These are phyloP conservation scores for Myiopsitta monachus DNA, from an alignment of 2,113 vertebrate genomes.

Conservation along the genomic window DNA sequence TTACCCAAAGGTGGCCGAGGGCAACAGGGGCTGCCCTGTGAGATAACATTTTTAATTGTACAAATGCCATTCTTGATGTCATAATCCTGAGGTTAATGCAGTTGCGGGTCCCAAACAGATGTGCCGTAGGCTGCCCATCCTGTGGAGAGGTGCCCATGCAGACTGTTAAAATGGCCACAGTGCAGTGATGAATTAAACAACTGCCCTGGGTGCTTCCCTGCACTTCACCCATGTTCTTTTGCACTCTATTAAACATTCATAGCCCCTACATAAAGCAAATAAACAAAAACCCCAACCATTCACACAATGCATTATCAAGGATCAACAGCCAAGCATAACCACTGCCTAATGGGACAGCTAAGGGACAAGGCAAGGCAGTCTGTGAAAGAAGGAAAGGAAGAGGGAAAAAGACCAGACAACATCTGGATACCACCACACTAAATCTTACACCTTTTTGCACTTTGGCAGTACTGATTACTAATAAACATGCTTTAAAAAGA, in stretches of 20 bases:
- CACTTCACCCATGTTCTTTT: not conserved
- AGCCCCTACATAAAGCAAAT: not conserved
- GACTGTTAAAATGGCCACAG: not conserved
- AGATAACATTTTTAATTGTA: constrained; percentile 68
- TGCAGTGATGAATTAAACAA: not conserved
- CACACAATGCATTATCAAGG: not conserved
- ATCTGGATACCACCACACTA: not conserved
- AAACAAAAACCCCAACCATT: not conserved
- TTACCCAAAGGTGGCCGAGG: constrained; percentile 34
- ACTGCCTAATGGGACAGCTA: not conserved
- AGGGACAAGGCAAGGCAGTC: not conserved
- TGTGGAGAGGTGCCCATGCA: not conserved
- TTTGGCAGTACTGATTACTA: not conserved
- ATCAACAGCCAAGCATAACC: not conserved
- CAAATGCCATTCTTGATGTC: constrained; percentile 65
- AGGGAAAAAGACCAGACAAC: not conserved
- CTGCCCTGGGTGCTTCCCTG: not conserved
- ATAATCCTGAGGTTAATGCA: constrained; percentile 49
- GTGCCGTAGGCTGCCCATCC: not conserved
- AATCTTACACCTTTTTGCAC: not conserved
- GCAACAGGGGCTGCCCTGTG: constrained; percentile 42
- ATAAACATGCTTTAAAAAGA: not conserved
- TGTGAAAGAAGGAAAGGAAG: not conserved
- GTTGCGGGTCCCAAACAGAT: constrained; percentile 27
- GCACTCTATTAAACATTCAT: not conserved